Conservation (phyloP, 2,113 vertebrate genomes). For the Indri indri region DNA sequence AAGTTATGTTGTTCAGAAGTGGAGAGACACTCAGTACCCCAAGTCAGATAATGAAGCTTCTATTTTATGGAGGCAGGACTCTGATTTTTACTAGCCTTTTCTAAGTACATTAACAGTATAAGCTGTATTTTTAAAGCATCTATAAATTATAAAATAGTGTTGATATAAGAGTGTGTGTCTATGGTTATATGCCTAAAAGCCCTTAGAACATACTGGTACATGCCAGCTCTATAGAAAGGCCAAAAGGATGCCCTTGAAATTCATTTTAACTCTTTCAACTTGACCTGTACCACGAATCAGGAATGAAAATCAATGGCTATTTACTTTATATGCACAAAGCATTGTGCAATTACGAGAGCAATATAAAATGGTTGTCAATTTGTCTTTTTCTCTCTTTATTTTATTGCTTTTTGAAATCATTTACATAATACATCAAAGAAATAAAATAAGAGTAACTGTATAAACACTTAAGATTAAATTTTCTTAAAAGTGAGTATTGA, state of each 20-base stretch:
- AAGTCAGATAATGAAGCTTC: background rate
- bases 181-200: background rate
- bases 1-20: background rate
- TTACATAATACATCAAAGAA: background rate
- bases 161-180: background rate
- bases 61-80: background rate
- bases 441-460: background rate
- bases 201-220: background rate
- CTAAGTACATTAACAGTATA: constrained; percentile 20
- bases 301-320: constrained; percentile 27
- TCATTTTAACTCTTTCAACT: constrained; percentile 28
- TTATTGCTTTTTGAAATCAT: background rate
- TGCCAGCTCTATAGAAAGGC: background rate
- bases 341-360: background rate
- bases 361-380: constrained; percentile 18
- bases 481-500: background rate
- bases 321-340: background rate
- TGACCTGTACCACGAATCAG: background rate
- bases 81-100: constrained; percentile 10
- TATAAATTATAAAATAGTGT: constrained; percentile 22
- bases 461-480: background rate
- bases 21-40: background rate
- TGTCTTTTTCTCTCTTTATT: background rate
- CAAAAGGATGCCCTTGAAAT: background rate
- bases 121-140: constrained; percentile 29